A percentile compares a stretch with the other conserved stretches of the same genome.
Conservation (phyloP, 2,888 invertebrate species). For the Nebria salina region DNA sequence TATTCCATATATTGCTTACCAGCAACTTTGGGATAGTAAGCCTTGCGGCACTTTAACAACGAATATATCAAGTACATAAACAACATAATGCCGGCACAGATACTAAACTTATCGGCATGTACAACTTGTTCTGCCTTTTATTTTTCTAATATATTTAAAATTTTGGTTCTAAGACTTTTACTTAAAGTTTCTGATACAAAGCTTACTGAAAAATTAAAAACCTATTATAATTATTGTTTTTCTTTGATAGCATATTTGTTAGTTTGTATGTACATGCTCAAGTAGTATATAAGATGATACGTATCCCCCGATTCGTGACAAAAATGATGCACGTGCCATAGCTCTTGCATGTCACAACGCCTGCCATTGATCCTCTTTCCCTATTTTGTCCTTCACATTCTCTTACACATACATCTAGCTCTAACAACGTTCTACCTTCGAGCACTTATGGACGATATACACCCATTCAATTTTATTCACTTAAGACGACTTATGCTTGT, state of each 20-base stretch:
- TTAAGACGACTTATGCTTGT: neutral
- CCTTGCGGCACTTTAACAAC: constrained; percentile 34
- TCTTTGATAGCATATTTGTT: neutral
- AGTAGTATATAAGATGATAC: neutral
- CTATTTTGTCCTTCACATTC: neutral
- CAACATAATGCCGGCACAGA: constrained; percentile 6
- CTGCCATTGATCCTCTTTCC: neutral
- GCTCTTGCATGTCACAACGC: no score
- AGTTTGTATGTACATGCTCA: neutral
- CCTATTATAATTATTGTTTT: neutral
- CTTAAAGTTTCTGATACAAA: no score
- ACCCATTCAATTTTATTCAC: neutral
- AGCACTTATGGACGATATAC: neutral
- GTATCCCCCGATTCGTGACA: neutral
- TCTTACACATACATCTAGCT: neutral
- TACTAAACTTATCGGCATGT: neutral
- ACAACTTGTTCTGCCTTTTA: neutral
- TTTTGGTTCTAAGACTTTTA: neutral
- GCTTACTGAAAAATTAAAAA: neutral
- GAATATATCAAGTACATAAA: constrained; percentile 36
- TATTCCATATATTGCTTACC: constrained; percentile 46
- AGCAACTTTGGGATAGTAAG: constrained; percentile 39
- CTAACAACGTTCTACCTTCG: neutral
- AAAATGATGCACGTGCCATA: neutral
- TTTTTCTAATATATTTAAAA: neutral